Evolutionary conservation across 2,888 invertebrate genomes (phyloP).

Genomic region (Balanococcus diminutus): DNA sequence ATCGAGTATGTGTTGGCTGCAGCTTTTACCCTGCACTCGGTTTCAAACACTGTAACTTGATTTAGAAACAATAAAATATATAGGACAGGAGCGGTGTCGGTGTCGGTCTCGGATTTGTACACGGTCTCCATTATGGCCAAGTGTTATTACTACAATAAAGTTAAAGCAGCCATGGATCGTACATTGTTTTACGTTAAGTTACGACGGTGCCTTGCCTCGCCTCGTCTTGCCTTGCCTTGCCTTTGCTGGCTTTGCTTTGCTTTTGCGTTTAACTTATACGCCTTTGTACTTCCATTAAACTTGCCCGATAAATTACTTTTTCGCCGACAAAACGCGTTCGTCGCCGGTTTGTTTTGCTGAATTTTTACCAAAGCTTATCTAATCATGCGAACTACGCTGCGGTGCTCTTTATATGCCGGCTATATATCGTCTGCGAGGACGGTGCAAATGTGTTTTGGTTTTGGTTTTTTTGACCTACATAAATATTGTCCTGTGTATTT

Average conservation of each 20-base stretch:
- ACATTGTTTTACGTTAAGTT: constrained; percentile 38
- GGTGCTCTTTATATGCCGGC: no score
- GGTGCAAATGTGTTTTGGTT: no score
- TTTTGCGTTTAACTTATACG: neutral
- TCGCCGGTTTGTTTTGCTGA: neutral
- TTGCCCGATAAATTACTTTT: constrained; percentile 32
- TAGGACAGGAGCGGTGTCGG: no score
- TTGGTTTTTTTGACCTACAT: no score
- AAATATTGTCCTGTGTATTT: no score
- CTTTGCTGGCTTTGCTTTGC: no score
- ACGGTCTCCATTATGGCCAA: constrained; percentile 36
- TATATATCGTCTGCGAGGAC: no score
- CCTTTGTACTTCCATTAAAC: constrained; percentile 40
- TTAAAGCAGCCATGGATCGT: constrained; percentile 36
- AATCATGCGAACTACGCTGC: constrained; percentile 21
- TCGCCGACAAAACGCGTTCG: neutral
- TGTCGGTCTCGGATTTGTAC: constrained; percentile 10
- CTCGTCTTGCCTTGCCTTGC: no score
- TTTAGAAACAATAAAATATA: constrained; percentile 39
- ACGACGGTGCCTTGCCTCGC: constrained; percentile 37
- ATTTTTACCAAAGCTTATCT: constrained; percentile 5
- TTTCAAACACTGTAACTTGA: constrained; percentile 15
- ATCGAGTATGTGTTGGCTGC: neutral
- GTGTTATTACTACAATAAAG: constrained; percentile 40
- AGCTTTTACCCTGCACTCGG: neutral